A percentile compares a stretch with the other conserved stretches of the same genome.
Evolutionary conservation across 2,113 vertebrate genomes (phyloP).

Genomic region (Pipra filicauda): DNA sequence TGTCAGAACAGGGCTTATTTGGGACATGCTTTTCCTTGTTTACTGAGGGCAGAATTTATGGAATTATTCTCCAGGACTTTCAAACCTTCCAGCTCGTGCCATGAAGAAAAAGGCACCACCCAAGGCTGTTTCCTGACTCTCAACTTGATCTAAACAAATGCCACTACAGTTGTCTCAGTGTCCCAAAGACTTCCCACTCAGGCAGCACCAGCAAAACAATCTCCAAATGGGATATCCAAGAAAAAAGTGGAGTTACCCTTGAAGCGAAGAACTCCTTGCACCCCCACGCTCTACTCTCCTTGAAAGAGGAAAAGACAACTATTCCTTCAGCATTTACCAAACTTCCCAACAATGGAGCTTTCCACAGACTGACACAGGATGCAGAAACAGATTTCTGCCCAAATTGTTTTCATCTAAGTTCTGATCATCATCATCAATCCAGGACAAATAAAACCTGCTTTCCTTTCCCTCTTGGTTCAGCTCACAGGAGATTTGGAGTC

Average conservation of each 20-base stretch:
- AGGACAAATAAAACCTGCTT: not conserved
- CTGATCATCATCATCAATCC: not conserved
- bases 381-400: not conserved
- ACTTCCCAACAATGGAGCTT: not conserved
- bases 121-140: not conserved
- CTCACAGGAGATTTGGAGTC: not conserved
- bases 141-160: not conserved
- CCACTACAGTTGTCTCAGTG: not conserved
- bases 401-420: not conserved
- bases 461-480: not conserved
- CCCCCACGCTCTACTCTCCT: not conserved
- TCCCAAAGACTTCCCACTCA: not conserved
- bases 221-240: fast-evolving
- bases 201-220: not conserved
- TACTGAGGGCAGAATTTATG: not conserved
- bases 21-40: not conserved
- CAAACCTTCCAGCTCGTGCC: not conserved
- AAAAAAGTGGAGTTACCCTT: not conserved
- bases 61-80: not conserved
- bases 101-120: not conserved
- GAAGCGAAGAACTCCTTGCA: not conserved
- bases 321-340: not conserved
- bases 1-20: not conserved
- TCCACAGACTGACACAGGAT: fast-evolving
- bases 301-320: not conserved